Conservation (phyloP, 2,113 vertebrate species). For the Bungarus multicinctus region DNA sequence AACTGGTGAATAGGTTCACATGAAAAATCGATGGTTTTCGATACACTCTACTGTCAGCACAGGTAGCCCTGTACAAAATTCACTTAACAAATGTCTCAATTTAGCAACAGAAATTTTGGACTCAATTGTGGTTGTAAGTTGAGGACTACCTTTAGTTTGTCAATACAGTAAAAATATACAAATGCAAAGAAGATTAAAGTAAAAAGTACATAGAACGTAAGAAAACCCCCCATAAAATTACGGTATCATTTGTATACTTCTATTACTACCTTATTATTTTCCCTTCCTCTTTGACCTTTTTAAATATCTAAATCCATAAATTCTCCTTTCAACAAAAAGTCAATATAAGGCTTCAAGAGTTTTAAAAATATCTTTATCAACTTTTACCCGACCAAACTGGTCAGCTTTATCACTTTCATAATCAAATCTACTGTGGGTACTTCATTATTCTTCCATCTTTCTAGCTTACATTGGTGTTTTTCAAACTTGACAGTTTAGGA, state of each 20-base stretch:
- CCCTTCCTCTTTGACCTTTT: too few species aligned
- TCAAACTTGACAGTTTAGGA: background rate
- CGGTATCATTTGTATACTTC: background rate
- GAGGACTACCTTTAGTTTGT: background rate
- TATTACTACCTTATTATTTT: background rate
- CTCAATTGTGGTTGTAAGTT: too few species aligned
- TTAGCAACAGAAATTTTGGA: too few species aligned
- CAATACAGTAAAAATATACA: background rate
- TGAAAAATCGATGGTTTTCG: background rate
- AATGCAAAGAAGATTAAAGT: background rate
- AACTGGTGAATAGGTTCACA: background rate
- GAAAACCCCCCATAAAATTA: too few species aligned
- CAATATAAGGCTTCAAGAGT: background rate
- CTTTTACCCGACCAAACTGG: background rate
- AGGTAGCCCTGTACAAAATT: too few species aligned
- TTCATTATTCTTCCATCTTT: background rate
- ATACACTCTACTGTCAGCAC: too few species aligned
- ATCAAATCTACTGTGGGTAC: background rate
- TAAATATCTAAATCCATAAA: background rate
- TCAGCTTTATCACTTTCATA: background rate
- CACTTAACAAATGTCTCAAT: too few species aligned
- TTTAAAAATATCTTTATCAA: background rate
- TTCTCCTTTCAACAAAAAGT: background rate
- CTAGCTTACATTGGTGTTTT: background rate
- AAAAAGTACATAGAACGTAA: background rate